phyloP scores from a whole-genome alignment of 1,140 invertebrate genomes.

The Plutomurus gul region DNA sequence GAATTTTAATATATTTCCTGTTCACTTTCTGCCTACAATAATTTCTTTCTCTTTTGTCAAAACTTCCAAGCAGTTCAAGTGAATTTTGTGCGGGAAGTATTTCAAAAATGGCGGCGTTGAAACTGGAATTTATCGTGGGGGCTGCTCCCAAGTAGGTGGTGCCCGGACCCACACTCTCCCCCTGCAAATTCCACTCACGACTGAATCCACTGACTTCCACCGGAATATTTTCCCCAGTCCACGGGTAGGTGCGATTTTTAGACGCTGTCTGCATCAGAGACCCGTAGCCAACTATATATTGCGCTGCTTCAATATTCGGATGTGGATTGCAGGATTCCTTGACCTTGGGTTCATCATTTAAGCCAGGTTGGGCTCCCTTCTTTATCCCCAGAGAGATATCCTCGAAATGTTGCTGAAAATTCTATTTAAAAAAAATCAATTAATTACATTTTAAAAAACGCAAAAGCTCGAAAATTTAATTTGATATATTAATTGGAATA shows the following conservation, averaged over 20 bases:
- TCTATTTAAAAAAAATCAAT: no score
- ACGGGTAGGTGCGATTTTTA: slow-evolving; percentile 25
- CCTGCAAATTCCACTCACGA: slow-evolving; percentile 35
- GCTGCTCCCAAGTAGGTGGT: slow-evolving; percentile 36
- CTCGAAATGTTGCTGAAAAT: no score
- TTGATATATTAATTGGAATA: no score
- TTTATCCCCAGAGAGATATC: no score
- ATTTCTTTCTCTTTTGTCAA: slow-evolving; percentile 11
- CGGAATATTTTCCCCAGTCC: slow-evolving; percentile 37
- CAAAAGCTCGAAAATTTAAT: no score
- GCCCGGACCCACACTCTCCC: not conserved
- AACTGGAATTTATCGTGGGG: not conserved
- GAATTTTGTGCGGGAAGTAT: not conserved
- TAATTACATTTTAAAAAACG: no score
- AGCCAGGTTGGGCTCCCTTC: no score
- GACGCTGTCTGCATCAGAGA: slow-evolving; percentile 37
- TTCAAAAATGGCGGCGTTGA: slow-evolving; percentile 35
- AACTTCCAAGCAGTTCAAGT: not conserved
- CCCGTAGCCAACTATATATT: no score
- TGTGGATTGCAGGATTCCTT: no score
- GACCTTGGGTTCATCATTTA: no score
- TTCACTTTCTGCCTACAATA: slow-evolving; percentile 27
- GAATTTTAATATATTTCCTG: not conserved
- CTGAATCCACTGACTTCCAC: slow-evolving; percentile 24
- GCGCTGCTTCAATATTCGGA: no score